Conservation (phyloP, 53 echinoderm and acorn worm species). For the Antedon mediterranea region DNA sequence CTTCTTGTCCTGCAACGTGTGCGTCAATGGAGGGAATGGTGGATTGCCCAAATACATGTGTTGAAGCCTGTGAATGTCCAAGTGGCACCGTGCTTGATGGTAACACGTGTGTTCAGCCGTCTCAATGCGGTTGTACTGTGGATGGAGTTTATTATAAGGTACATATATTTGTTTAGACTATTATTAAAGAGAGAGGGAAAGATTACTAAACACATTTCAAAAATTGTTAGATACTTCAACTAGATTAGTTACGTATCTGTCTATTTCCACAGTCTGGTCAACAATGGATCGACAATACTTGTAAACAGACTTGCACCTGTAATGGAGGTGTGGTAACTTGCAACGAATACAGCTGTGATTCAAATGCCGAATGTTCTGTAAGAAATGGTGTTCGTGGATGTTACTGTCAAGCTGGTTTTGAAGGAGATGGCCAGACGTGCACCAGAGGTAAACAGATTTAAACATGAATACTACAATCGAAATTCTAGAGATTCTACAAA, state of each 20-base stretch:
- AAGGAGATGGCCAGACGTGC: constrained; percentile 18
- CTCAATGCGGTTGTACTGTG: no score
- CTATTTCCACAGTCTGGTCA: constrained; percentile 23
- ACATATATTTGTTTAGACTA: no score
- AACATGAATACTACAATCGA: neutral
- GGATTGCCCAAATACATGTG: constrained; percentile 12
- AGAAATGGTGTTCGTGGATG: constrained; percentile 48
- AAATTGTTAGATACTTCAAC: no score
- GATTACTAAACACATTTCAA: neutral
- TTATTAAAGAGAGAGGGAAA: no score
- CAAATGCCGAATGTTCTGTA: constrained; percentile 27
- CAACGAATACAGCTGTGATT: constrained; percentile 18
- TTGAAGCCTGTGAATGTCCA: constrained; percentile 32
- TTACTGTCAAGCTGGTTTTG: constrained; percentile 42
- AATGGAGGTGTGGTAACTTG: constrained; percentile 9
- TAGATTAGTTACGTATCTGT: neutral
- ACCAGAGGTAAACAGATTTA: constrained; percentile 23
- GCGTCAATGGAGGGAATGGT: constrained; percentile 11
- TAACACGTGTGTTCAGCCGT: no score
- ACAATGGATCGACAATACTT: constrained; percentile 16
- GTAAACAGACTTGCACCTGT: constrained; percentile 38
- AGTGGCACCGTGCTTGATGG: no score
- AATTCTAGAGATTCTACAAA: neutral
- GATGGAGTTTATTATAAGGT: no score
- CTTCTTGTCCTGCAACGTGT: constrained; percentile 48